Conservation (phyloP, 2,888 invertebrate genomes). For the Escarpia spicata region DNA sequence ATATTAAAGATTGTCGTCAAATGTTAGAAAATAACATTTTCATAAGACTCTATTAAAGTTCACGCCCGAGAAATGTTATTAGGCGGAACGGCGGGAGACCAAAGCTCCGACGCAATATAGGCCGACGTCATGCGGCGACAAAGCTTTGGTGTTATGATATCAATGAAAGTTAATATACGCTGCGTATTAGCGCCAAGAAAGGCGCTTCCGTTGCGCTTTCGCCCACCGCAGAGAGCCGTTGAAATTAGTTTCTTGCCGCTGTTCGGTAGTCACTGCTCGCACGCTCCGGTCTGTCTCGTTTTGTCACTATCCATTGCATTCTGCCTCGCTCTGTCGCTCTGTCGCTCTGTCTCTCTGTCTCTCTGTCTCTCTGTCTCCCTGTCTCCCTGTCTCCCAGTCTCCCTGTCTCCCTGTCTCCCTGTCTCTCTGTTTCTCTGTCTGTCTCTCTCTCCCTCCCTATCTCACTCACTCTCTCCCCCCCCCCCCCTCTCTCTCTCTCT, state of each 20-base stretch:
- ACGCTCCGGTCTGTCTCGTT: background rate
- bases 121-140: background rate
- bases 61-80: slow-evolving; percentile 1
- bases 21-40: background rate
- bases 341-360: background rate
- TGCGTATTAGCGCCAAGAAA: background rate
- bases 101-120: background rate
- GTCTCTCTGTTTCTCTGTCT: no score
- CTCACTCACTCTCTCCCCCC: no score
- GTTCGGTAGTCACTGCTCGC: background rate
- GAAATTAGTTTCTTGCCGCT: background rate
- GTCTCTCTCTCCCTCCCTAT: no score
- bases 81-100: background rate
- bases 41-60: background rate
- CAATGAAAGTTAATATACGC: slow-evolving; percentile 13
- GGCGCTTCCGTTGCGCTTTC: background rate
- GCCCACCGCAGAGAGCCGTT: background rate
- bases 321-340: background rate
- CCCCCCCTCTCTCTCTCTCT: no score
- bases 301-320: background rate
- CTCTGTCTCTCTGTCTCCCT: background rate
- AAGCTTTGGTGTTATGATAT: slow-evolving; percentile 11
- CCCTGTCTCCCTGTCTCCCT: background rate
- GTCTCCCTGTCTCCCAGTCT: background rate
- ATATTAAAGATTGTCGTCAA: background rate